Conservation (phyloP, 2,888 invertebrate species). For the Eulithis prunata region DNA sequence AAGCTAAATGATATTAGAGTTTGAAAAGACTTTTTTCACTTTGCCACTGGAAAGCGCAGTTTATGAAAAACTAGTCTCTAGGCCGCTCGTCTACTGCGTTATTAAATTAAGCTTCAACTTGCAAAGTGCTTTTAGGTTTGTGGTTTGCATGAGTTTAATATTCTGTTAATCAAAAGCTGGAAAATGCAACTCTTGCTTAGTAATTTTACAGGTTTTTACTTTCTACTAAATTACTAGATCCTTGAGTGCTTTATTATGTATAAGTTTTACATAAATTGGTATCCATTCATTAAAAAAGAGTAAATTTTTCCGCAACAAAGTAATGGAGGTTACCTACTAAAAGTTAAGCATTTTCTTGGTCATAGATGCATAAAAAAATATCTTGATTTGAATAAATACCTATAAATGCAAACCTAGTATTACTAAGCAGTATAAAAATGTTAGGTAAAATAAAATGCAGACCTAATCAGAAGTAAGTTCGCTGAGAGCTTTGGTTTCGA, state of each 20-base stretch:
- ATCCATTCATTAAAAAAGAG: no score
- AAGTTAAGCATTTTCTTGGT: no score
- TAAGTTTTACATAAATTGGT: no score
- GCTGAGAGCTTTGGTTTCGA: constrained; percentile 62
- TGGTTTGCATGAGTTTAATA: constrained; percentile 15
- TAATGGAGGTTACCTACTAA: no score
- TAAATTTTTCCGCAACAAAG: no score
- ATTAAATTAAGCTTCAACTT: constrained; percentile 25
- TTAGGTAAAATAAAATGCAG: constrained; percentile 56
- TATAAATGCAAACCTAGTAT: not conserved
- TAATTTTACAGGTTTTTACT: not conserved
- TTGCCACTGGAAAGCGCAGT: constrained; percentile 28
- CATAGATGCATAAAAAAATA: no score
- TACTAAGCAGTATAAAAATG: constrained; percentile 38
- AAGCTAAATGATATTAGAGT: constrained; percentile 50
- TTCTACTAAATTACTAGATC: no score
- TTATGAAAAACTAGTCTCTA: constrained; percentile 30
- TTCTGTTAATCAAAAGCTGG: constrained; percentile 7
- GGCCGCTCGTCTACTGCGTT: constrained; percentile 19
- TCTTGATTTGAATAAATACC: not conserved
- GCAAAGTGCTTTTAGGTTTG: constrained; percentile 12
- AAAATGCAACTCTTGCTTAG: not conserved
- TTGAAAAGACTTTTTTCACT: constrained; percentile 39
- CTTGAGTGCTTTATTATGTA: no score
- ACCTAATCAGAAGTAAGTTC: constrained; percentile 70